phyloP scores from a whole-genome alignment of 2,797 vertebrate genomes.

The Pipistrellus pygmaeus region DNA sequence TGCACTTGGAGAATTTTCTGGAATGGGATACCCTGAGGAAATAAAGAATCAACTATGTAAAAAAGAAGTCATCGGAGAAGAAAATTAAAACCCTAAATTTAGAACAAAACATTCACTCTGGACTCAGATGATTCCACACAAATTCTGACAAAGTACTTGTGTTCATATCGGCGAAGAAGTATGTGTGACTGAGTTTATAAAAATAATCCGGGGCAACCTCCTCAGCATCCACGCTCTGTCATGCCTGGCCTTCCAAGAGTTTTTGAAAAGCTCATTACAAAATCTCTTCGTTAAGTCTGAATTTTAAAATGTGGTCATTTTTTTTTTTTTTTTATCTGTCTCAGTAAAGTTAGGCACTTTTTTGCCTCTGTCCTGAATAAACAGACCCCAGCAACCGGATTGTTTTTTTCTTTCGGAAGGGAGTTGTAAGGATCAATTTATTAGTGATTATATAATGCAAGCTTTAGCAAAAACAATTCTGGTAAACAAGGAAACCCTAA shows the following conservation, averaged over 20 bases:
- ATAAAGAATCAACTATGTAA: constrained; percentile 78
- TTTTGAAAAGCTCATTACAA: background rate
- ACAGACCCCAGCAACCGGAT: background rate
- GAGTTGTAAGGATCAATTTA: background rate
- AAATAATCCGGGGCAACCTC: constrained; percentile 11
- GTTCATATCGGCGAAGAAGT: background rate
- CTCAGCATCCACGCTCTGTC: background rate
- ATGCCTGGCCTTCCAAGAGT: background rate
- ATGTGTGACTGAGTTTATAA: background rate
- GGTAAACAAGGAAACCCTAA: constrained; percentile 27
- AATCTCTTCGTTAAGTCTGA: background rate
- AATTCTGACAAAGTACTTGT: constrained; percentile 2
- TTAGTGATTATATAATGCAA: background rate
- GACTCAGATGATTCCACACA: background rate
- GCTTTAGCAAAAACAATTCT: background rate
- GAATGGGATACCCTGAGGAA: constrained; percentile 94
- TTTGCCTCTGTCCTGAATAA: constrained; percentile 24
- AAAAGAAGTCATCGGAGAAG: constrained; percentile 54
- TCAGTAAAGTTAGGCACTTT: constrained; percentile 30
- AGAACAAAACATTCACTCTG: constrained; percentile 28
- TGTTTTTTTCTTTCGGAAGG: background rate
- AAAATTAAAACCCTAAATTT: constrained; percentile 40
- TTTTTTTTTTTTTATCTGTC: constrained; percentile 37
- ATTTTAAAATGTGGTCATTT: constrained; percentile 46
- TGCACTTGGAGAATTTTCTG: constrained; percentile 98